Evolutionary conservation across 2,113 vertebrate species (phyloP).

Genomic region (Todiramphus chloris): DNA sequence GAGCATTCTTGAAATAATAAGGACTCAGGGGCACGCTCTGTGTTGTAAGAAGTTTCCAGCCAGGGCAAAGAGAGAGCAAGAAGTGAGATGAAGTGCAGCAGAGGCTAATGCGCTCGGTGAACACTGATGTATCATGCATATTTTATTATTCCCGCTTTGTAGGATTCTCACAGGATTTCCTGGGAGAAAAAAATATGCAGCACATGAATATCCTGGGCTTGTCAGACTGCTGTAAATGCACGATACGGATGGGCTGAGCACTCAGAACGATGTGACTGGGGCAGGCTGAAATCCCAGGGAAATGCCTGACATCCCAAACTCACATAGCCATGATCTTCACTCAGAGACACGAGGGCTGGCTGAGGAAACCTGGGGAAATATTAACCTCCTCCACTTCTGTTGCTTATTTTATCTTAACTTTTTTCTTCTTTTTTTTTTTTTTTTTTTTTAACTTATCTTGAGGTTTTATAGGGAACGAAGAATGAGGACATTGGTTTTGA

Average conservation of each 20-base stretch:
- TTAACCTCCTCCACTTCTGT: not conserved
- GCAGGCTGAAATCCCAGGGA: conserved; percentile 26
- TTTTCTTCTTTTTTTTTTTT: not conserved
- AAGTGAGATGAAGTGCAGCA: not conserved
- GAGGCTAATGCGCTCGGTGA: not conserved
- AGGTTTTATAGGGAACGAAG: not conserved
- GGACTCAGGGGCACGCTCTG: not conserved
- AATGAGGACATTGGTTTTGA: not conserved
- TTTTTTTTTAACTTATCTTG: not conserved
- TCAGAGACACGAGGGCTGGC: not conserved
- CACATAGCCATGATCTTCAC: not conserved
- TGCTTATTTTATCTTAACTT: too few species aligned
- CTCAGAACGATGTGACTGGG: not conserved
- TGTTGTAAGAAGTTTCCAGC: not conserved
- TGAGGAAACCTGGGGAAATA: not conserved
- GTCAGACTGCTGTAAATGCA: not conserved
- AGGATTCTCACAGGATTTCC: conserved; percentile 27
- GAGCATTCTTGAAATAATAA: not conserved
- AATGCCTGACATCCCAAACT: not conserved
- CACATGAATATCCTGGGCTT: not conserved
- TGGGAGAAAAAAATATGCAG: not conserved
- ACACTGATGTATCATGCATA: not conserved
- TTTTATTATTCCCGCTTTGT: conserved; percentile 48
- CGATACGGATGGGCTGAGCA: not conserved
- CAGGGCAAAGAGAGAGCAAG: not conserved